Percentiles rank a stretch among this genome's conserved stretches.
phyloP scores from a whole-genome alignment of 2,888 invertebrate species.

The Rhingia rostrata region DNA sequence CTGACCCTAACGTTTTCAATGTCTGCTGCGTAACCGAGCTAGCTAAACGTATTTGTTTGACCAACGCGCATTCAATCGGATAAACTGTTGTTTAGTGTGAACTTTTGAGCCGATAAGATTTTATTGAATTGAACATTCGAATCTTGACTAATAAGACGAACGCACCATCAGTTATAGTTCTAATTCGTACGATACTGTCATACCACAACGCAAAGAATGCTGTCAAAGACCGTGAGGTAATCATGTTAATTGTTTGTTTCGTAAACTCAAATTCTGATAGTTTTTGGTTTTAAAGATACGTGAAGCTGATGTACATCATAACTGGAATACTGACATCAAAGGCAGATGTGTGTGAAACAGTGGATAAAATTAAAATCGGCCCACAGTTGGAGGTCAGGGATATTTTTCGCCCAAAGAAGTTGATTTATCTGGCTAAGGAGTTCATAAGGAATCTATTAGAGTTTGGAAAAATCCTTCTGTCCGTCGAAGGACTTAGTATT shows the following conservation, averaged over 20 bases:
- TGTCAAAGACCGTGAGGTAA: conserved; percentile 64
- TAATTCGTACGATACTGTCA: neutral
- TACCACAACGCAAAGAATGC: conserved; percentile 29
- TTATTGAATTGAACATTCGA: neutral
- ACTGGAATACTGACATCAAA: conserved; percentile 81
- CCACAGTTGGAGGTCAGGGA: conserved; percentile 78
- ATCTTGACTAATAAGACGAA: conserved; percentile 2
- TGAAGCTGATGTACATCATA: conserved; percentile 81
- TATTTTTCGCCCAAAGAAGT: conserved; percentile 66
- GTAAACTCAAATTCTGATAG: neutral
- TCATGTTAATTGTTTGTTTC: conserved; percentile 1
- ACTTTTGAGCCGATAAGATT: neutral
- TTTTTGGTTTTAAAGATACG: conserved; percentile 77
- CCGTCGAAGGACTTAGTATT: conserved; percentile 45
- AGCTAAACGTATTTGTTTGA: conserved; percentile 28
- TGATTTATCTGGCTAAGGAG: conserved; percentile 40
- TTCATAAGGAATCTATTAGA: conserved; percentile 28
- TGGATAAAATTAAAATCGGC: conserved; percentile 80
- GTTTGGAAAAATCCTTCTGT: conserved; percentile 42
- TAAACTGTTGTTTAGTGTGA: conserved; percentile 4
- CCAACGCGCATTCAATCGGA: conserved; percentile 21
- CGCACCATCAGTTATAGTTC: conserved; percentile 21
- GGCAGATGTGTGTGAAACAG: conserved; percentile 81
- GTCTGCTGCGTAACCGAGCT: conserved; percentile 20
- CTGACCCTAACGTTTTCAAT: conserved; percentile 23